phyloP scores from a whole-genome alignment of 2,888 invertebrate genomes.

The Trachelus iudaicus region DNA sequence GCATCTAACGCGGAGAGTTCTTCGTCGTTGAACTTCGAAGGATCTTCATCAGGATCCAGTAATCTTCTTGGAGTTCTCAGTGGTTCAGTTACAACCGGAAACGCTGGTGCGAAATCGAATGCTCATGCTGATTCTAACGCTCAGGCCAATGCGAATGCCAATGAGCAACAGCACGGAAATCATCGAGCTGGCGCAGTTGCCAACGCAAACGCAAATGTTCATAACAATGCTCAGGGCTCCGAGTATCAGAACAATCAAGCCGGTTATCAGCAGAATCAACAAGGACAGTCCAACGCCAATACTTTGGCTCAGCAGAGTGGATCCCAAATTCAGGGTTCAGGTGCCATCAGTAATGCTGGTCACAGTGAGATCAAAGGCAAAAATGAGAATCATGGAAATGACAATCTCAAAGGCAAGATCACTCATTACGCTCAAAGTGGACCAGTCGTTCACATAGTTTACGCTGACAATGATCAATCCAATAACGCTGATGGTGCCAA shows the following conservation, averaged over 20 bases:
- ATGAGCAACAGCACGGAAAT: background rate
- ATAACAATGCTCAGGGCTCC: background rate
- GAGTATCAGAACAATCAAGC: background rate
- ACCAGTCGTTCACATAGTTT: constrained; percentile 14
- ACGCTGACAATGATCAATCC: constrained; percentile 9
- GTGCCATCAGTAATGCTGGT: constrained; percentile 1
- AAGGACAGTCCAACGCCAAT: background rate
- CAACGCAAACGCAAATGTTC: background rate
- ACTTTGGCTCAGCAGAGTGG: background rate
- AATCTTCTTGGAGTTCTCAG: background rate
- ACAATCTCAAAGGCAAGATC: constrained; percentile 7
- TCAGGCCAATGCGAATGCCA: background rate
- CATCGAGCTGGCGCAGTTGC: background rate
- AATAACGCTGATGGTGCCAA: constrained; percentile 1
- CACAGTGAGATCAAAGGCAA: constrained; percentile 7
- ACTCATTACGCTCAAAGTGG: constrained; percentile 11
- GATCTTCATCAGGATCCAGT: background rate
- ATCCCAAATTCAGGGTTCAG: background rate
- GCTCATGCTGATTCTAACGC: background rate
- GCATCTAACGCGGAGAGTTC: background rate
- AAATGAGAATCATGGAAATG: constrained; percentile 6
- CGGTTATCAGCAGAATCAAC: background rate
- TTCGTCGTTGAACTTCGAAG: background rate
- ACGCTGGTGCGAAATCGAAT: background rate
- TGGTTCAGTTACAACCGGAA: background rate